A percentile compares a stretch with the other conserved stretches of the same genome.
phyloP scores from a whole-genome alignment of 1,140 invertebrate genomes.

The Antheraea mylitta region DNA sequence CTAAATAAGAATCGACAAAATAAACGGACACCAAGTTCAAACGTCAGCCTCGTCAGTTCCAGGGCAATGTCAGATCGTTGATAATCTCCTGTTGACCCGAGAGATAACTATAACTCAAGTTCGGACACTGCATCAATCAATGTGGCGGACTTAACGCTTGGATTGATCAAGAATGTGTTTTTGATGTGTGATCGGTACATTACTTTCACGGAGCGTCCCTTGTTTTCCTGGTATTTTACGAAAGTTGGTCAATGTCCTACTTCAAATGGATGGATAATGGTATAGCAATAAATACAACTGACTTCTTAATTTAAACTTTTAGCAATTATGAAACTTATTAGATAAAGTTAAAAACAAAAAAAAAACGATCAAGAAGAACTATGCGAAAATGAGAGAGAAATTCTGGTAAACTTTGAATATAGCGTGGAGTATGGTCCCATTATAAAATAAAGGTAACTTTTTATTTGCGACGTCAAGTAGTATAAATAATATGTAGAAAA shows the following conservation, averaged over 20 bases:
- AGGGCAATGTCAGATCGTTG: conserved; percentile 18
- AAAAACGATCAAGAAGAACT: no score
- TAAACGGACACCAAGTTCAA: conserved; percentile 12
- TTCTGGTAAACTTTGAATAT: no score
- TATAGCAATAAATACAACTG: background rate
- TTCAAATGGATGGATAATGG: background rate
- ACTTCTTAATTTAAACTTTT: no score
- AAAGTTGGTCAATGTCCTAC: background rate
- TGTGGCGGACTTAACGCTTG: conserved; percentile 4
- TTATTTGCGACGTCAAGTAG: no score
- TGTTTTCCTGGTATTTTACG: background rate
- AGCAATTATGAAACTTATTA: no score
- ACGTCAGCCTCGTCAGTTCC: conserved; percentile 10
- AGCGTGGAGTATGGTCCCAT: no score
- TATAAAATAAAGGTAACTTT: no score
- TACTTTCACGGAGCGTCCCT: background rate
- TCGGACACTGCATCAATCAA: conserved; percentile 7
- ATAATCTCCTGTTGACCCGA: conserved; percentile 13
- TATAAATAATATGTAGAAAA: conserved; percentile 41
- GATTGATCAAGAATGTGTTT: conserved; percentile 6
- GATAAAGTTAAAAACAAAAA: no score
- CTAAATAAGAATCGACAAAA: background rate
- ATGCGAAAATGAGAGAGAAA: no score
- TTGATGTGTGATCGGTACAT: conserved; percentile 9
- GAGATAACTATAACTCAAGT: conserved; percentile 7